Evolutionary conservation across 2,797 vertebrate genomes (phyloP).

Genomic region (Sparus aurata): DNA sequence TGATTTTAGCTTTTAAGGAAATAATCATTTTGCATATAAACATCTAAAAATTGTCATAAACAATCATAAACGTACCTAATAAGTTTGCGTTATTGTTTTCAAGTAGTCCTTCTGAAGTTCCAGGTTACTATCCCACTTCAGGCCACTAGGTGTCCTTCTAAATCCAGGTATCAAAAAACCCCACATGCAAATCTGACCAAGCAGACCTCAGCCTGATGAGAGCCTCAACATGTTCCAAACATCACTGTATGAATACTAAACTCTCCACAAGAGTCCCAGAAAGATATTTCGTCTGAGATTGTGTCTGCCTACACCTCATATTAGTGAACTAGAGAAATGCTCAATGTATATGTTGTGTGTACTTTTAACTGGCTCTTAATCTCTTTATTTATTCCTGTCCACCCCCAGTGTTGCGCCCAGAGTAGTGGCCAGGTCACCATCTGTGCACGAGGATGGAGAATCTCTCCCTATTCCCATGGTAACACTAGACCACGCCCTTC

Average conservation of each 20-base stretch:
- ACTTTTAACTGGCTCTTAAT: conserved; percentile 22
- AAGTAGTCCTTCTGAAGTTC: background rate
- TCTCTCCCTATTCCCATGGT: conserved; percentile 88
- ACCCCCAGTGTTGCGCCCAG: conserved; percentile 90
- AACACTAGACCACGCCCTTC: conserved; percentile 90
- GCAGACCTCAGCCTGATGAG: conserved; percentile 6
- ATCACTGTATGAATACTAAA: conserved; percentile 15
- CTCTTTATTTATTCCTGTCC: conserved; percentile 37
- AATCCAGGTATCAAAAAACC: conserved; percentile 43
- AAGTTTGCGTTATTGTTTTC: background rate
- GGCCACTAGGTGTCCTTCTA: conserved; percentile 82
- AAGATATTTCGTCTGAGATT: background rate
- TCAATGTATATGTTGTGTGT: background rate
- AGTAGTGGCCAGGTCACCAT: conserved; percentile 90
- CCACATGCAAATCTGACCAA: conserved; percentile 2
- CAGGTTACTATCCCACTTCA: background rate
- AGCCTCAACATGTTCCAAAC: background rate
- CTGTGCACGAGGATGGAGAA: conserved; percentile 86
- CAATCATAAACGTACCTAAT: background rate
- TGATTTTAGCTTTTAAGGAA: background rate
- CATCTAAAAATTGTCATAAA: background rate
- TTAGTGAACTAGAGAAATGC: background rate
- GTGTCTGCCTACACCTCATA: background rate
- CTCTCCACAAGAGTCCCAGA: background rate
- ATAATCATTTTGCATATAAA: background rate